Base-by-base conservation (phyloP, 2,888 invertebrate genomes). In the Platycnemis pennipes region DNA sequence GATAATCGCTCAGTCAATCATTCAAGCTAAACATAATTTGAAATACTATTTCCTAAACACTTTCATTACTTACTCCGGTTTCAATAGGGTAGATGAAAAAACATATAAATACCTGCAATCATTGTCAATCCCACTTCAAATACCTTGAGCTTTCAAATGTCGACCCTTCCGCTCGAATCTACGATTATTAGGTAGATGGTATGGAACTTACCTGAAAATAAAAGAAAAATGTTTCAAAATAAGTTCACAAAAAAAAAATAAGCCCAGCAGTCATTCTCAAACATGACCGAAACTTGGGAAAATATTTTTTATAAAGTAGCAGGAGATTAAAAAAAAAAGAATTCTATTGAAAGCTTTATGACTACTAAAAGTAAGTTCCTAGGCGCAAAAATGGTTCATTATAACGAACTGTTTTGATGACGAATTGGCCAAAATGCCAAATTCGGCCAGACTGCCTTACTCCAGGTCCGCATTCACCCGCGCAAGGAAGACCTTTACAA, bases 201-300 rank as follows among this genome's bases (percentile, higher is more conserved):
- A 77, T 11, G 37, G 77, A 26, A 77, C 77, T 77, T 77, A 77
- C 77, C 77, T 77, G 77, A 77, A 77, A 77, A 77, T 77, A 77
- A 77, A 77, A 77, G 77, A 77, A 37, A 77, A 77, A 37, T 0
- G 77, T 77, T 77, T 77, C 77, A 77, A 77, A 77, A 37, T 77
- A 77, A 77, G 37, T 31, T 77, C 77, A 77, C 77, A 77, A 77
- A 77, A 37, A 49, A 37, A 77, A 16, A 77, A 77, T 13, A 37
- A 37, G 31, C n/a, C 8, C n/a, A 26, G 0, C 7, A 11, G 37
- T 37, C 37, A 77, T 77, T 37, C 8, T 8, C 37, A 77, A 2
- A 3, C 31, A 77, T 77, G 77, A 16, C 69, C 37, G 31, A 8
- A 77, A 31, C 11, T 3, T 16, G 31, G 0, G n/a, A 31, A 77